These are phyloP conservation scores for Epinephelus moara DNA, from an alignment of 2,113 vertebrate species.

Conservation along the genomic window DNA sequence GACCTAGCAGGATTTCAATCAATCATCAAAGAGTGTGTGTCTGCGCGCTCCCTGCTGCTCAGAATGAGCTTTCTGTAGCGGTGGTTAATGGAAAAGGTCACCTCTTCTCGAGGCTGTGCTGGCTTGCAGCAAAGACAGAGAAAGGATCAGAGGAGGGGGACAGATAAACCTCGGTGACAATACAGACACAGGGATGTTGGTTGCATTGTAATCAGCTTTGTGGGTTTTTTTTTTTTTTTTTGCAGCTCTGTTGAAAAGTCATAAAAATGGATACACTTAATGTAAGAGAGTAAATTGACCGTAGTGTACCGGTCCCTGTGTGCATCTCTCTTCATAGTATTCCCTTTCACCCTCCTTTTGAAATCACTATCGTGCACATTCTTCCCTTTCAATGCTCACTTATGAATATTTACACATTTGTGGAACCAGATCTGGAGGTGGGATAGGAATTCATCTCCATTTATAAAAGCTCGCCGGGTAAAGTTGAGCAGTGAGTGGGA, in stretches of 20 bases:
- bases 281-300: conserved; percentile 33
- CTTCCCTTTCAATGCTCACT: conserved; percentile 19
- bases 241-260: conserved; percentile 15
- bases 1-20: conserved; percentile 80
- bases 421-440: conserved; percentile 45
- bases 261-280: conserved; percentile 2
- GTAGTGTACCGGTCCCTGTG: conserved; percentile 26
- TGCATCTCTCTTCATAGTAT: conserved; percentile 12
- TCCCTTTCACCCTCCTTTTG: conserved; percentile 20
- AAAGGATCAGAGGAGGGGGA: conserved; percentile 56
- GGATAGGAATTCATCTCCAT: conserved; percentile 43
- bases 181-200: conserved; percentile 10
- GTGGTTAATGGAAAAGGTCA: conserved; percentile 80
- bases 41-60: conserved; percentile 59
- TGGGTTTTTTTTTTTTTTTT: neutral
- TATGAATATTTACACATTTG: conserved; percentile 66
- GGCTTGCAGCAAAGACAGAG: conserved; percentile 43
- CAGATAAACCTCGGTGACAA: conserved; percentile 30
- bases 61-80: conserved; percentile 75
- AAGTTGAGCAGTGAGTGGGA: conserved; percentile 10
- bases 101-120: conserved; percentile 57
- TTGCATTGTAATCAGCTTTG: conserved; percentile 38
- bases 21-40: conserved; percentile 79
- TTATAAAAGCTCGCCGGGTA: neutral
- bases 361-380: conserved; percentile 23